Base-by-base conservation (phyloP, 2,113 vertebrate genomes). In the Notarius quadriscutis region DNA sequence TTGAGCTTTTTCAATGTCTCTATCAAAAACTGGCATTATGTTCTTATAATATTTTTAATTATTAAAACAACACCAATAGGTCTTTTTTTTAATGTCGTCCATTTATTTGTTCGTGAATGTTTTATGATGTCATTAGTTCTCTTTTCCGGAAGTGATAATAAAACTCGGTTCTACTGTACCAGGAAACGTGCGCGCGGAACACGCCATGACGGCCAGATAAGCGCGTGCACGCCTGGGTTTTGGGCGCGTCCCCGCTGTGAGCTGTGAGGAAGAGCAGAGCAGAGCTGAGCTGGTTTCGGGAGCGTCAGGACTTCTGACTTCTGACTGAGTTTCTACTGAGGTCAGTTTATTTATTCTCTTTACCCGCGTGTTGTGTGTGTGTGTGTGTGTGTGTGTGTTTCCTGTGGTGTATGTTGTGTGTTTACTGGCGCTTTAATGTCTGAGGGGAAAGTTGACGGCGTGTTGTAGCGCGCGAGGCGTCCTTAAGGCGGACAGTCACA, bases 191-290 rank as follows among this genome's bases (percentile, higher is more conserved):
- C 79, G 5, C 79, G 79, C 79, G 79, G 27, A 60, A 18, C 79
- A 81, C 79, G 79, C 1, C 79, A 60, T 60, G 79, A 27, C 75
- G 75, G 51, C 51, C 51, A 78, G 50, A 0, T 2, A 9, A n/a
- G 79, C 79, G 55, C 79, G 79, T 81, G 79, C 79, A 81, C 79
- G 79, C 27, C 6, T 27, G 27, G 6, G 55, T 60, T 79, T 60
- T 41, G 79, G 79, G 79, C 79, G 79, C 79, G 79, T 81, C 79
- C 79, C 79, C 79, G 79, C 55, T 18, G 79, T 30, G 27, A 81
- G 50, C 17, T 20, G 15, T 5, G 18, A 0, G 14, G 22, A 48
- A 5, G 2, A 75, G 72, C 22, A 0, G 3, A 12, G 15, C 11
- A 17, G 4, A 9, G 72, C 10, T 7, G 18, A 8, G n/a, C 27